Evolutionary conservation across 2,888 invertebrate species (phyloP).

Genomic region (Drosophila meridionalis): DNA sequence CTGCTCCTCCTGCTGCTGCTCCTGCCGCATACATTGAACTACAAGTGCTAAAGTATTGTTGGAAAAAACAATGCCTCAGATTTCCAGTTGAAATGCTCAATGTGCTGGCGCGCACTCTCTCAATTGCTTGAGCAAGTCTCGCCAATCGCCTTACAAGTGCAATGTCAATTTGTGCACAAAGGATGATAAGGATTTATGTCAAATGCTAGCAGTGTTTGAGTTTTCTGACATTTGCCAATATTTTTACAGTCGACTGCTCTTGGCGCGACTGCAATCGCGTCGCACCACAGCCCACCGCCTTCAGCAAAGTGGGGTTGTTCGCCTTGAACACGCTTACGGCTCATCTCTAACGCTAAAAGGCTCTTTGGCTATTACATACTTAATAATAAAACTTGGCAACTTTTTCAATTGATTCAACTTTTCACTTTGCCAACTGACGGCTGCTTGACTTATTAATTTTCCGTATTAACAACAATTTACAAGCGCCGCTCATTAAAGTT

Average conservation of each 20-base stretch:
- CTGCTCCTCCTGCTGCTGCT: neutral
- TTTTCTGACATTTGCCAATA: conserved; percentile 69
- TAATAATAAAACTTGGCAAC: conserved; percentile 41
- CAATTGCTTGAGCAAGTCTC: conserved; percentile 49
- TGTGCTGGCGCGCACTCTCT: conserved; percentile 19
- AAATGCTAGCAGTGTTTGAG: conserved; percentile 69
- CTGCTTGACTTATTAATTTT: conserved; percentile 75
- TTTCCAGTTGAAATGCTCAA: conserved; percentile 18
- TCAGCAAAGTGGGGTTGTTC: neutral
- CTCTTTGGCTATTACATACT: conserved; percentile 17
- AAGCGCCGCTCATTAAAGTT: conserved; percentile 71
- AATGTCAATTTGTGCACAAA: conserved; percentile 79
- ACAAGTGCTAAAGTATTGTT: conserved; percentile 20
- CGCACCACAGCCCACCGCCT: neutral
- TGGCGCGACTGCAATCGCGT: conserved; percentile 47
- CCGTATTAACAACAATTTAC: conserved; percentile 62
- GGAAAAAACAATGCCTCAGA: conserved; percentile 38
- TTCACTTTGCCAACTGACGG: conserved; percentile 59
- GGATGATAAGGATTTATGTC: conserved; percentile 80
- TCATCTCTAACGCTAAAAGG: conserved; percentile 4
- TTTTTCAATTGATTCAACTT: conserved; percentile 53
- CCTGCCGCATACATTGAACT: conserved; percentile 11
- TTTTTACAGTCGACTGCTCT: conserved; percentile 71
- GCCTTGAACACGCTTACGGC: neutral
- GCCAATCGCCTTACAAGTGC: conserved; percentile 78